Percentiles rank a stretch among this genome's conserved stretches.
These are phyloP conservation scores for Drosophila prostipennis DNA, from an alignment of 2,888 invertebrate genomes.

Conservation along the genomic window DNA sequence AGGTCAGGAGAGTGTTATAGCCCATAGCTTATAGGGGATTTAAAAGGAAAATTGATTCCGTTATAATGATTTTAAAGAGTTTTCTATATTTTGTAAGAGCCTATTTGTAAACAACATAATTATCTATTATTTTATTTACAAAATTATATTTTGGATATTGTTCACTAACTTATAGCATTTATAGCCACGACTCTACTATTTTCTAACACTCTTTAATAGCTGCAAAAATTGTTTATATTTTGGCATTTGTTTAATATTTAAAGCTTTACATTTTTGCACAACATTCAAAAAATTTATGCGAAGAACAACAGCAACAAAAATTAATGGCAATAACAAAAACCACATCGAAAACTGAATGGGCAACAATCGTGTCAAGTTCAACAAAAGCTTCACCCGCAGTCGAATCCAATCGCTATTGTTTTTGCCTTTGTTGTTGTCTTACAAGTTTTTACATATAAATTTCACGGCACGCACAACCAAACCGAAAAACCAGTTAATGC, in stretches of 20 bases:
- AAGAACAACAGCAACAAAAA: conserved; percentile 37
- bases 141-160: background rate
- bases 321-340: conserved; percentile 28
- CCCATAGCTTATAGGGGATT: background rate
- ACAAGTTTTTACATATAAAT: conserved; percentile 53
- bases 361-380: conserved; percentile 75
- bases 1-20: too few species aligned
- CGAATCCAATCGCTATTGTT: conserved; percentile 41
- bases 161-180: background rate
- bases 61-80: background rate
- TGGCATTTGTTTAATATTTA: conserved; percentile 59
- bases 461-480: conserved; percentile 66
- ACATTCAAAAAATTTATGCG: conserved; percentile 45
- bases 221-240: conserved; percentile 16
- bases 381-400: conserved; percentile 72
- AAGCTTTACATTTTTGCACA: conserved; percentile 68
- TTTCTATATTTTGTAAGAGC: too few species aligned
- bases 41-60: background rate
- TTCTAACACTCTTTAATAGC: background rate
- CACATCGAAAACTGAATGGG: conserved; percentile 40
- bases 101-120: background rate
- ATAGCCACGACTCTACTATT: background rate
- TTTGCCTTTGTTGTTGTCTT: conserved; percentile 38
- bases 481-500: conserved; percentile 70
- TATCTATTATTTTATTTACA: too few species aligned